phyloP scores from a whole-genome alignment of 2,113 vertebrate species.

The Cyrtonyx montezumae region DNA sequence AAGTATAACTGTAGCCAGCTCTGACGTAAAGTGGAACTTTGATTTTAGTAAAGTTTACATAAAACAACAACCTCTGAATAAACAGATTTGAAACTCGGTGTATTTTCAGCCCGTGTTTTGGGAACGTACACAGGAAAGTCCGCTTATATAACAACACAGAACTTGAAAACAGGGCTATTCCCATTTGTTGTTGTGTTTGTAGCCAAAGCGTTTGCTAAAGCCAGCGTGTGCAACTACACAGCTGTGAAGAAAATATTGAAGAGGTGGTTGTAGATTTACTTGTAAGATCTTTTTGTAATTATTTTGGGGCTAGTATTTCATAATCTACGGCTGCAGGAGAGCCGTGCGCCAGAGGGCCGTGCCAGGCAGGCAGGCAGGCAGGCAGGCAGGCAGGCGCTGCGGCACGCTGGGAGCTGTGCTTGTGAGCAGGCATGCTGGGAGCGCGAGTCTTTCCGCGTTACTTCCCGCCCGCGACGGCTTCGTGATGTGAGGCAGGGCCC shows the following conservation, averaged over 20 bases:
- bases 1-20: neutral
- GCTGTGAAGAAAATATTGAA: neutral
- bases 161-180: neutral
- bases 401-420: neutral
- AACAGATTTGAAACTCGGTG: accelerated
- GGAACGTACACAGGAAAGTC: neutral
- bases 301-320: accelerated
- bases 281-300: neutral
- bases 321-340: neutral
- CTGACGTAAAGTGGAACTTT: neutral
- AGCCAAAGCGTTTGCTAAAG: neutral
- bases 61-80: neutral
- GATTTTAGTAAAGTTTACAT: neutral
- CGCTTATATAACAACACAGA: neutral
- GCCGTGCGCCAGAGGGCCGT: neutral
- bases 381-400: accelerated
- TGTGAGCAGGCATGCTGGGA: conserved; percentile 34
- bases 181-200: neutral
- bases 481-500: accelerated
- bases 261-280: neutral
- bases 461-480: neutral
- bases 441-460: neutral
- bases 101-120: neutral
- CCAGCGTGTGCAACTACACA: accelerated
- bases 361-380: accelerated